Conservation (phyloP, 92 coral and sea anemone species). For the Parazoanthus atlanticus region DNA sequence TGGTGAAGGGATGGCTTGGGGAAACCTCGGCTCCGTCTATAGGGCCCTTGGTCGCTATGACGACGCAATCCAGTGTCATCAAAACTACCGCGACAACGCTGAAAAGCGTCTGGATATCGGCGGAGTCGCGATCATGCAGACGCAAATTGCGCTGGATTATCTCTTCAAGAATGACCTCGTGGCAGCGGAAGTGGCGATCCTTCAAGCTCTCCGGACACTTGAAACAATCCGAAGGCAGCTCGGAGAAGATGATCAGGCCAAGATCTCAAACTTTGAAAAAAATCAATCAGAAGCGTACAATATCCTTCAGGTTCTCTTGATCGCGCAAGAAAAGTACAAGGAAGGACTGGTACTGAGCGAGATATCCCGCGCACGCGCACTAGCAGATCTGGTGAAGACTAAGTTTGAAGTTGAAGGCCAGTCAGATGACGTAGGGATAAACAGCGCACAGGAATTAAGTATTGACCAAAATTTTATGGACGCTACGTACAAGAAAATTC, state of each 20-base stretch:
- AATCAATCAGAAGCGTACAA: constrained; percentile 69
- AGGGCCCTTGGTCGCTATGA: constrained; percentile 55
- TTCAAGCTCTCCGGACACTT: constrained; percentile 57
- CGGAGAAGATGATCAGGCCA: constrained; percentile 68
- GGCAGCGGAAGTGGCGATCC: constrained; percentile 53
- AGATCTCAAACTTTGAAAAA: constrained; percentile 71
- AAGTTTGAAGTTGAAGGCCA: constrained; percentile 9
- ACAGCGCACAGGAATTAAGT: neutral
- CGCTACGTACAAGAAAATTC: constrained; percentile 31
- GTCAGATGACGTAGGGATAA: neutral
- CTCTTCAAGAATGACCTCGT: constrained; percentile 48
- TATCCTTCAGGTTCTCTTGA: constrained; percentile 56
- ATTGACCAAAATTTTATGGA: constrained; percentile 46
- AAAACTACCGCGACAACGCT: constrained; percentile 65
- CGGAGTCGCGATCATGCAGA: constrained; percentile 72
- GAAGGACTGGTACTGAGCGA: constrained; percentile 65
- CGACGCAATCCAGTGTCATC: constrained; percentile 60
- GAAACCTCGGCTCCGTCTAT: constrained; percentile 66
- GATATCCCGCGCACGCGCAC: constrained; percentile 55
- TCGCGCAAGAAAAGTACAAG: constrained; percentile 57
- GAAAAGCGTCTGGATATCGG: constrained; percentile 65
- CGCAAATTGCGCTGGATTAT: constrained; percentile 65
- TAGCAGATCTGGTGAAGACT: constrained; percentile 54
- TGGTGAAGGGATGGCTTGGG: constrained; percentile 79
- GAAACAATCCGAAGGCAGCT: constrained; percentile 64